Conservation (phyloP, 1,140 invertebrate genomes). For the Bombus pascuorum region DNA sequence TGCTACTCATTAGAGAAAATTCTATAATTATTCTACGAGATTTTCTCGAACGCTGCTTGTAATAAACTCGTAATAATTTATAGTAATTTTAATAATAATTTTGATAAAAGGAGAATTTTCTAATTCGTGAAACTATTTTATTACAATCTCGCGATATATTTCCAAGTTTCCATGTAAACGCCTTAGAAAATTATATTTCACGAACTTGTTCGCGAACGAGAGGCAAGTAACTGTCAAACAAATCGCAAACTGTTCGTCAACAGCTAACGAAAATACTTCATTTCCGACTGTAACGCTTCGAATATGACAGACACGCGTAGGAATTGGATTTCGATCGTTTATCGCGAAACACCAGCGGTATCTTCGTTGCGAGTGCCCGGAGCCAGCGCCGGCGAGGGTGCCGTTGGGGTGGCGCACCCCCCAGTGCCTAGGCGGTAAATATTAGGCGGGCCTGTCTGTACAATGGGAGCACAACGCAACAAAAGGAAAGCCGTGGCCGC, state of each 20-base stretch:
- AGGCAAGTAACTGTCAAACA: too few relatives aligned
- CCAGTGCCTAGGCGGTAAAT: slow-evolving; percentile 72
- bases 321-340: background rate
- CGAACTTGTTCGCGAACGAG: too few relatives aligned
- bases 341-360: background rate
- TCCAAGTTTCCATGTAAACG: too few relatives aligned
- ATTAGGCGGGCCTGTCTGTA: slow-evolving; percentile 64
- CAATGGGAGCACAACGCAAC: slow-evolving; percentile 71
- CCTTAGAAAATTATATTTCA: too few relatives aligned
- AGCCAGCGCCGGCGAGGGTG: background rate
- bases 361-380: slow-evolving; percentile 1
- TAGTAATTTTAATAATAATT: too few relatives aligned
- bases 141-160: too few relatives aligned
- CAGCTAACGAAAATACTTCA: background rate
- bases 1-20: too few relatives aligned
- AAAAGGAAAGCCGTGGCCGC: slow-evolving; percentile 69
- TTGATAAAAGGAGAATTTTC: too few relatives aligned
- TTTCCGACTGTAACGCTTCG: background rate
- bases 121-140: too few relatives aligned
- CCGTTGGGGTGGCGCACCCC: slow-evolving; percentile 29
- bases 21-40: too few relatives aligned
- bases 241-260: background rate
- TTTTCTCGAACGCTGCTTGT: too few relatives aligned
- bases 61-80: too few relatives aligned
- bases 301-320: background rate